phyloP scores from a whole-genome alignment of 2,113 vertebrate species.

The Callionymus lyra region DNA sequence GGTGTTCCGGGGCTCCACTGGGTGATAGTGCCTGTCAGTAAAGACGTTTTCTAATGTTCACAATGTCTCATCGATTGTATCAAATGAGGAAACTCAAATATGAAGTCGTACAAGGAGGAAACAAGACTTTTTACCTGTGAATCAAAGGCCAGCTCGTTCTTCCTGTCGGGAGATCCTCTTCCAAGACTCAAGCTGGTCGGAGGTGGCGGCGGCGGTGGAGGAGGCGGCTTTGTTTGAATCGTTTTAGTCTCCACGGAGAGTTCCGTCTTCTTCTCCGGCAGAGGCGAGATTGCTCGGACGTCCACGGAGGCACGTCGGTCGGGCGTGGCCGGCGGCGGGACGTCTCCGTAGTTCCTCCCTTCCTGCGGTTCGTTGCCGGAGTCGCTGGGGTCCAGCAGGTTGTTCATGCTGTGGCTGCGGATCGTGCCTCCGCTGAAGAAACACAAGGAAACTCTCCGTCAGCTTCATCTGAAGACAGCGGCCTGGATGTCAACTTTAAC shows the following conservation, averaged over 20 bases:
- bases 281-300: constrained; percentile 38
- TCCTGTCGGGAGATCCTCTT: constrained; percentile 48
- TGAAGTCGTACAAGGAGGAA: too few relatives aligned
- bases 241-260: constrained; percentile 18
- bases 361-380: constrained; percentile 45
- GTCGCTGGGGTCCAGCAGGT: constrained; percentile 70
- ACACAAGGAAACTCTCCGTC: too few relatives aligned
- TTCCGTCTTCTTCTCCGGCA: constrained; percentile 53
- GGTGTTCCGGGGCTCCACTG: constrained; percentile 51
- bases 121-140: constrained; percentile 41
- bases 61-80: neutral
- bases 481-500: too few relatives aligned
- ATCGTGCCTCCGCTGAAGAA: constrained; percentile 61
- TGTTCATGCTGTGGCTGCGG: constrained; percentile 77
- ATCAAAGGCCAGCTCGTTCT: constrained; percentile 45
- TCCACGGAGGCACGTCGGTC: constrained; percentile 53
- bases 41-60: constrained; percentile 1
- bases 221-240: constrained; percentile 36
- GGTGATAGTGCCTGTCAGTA: constrained; percentile 39
- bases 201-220: constrained; percentile 25
- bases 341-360: constrained; percentile 35
- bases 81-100: too few relatives aligned
- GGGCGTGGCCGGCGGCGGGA: constrained; percentile 50
- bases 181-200: constrained; percentile 15
- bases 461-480: too few relatives aligned